These are phyloP conservation scores for Apodemus speciosus DNA, from an alignment of 2,113 vertebrate species.

Conservation along the genomic window DNA sequence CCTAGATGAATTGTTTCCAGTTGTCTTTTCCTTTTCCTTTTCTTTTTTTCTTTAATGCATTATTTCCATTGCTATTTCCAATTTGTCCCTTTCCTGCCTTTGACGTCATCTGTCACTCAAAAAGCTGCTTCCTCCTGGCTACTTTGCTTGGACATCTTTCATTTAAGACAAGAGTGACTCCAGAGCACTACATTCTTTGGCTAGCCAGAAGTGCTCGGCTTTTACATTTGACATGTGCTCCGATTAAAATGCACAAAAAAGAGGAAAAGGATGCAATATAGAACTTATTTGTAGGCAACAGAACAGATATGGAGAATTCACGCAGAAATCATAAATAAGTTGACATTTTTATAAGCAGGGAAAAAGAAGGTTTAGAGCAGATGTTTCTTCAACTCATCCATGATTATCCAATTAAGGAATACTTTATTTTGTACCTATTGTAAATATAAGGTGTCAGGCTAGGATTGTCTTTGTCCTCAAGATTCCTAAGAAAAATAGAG, in stretches of 20 bases:
- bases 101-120: conserved; percentile 71
- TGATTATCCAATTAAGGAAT: background rate
- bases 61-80: conserved; percentile 53
- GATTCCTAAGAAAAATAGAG: conserved; percentile 19
- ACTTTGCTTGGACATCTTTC: conserved; percentile 77
- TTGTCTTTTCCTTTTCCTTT: background rate
- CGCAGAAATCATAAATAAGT: background rate
- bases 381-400: background rate
- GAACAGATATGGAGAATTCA: background rate
- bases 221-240: conserved; percentile 10
- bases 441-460: background rate
- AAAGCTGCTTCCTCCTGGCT: conserved; percentile 42
- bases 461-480: background rate
- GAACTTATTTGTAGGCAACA: conserved; percentile 36
- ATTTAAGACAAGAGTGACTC: conserved; percentile 5
- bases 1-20: background rate
- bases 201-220: background rate
- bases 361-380: background rate
- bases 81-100: conserved; percentile 67
- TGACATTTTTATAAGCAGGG: background rate
- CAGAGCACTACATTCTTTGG: background rate
- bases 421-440: background rate
- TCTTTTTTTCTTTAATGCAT: background rate
- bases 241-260: conserved; percentile 3
- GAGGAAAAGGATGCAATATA: background rate